Percentiles rank a stretch among this genome's conserved stretches.
These are phyloP conservation scores for Bubalus kerabau DNA, from an alignment of 2,113 vertebrate genomes.

Conservation along the genomic window DNA sequence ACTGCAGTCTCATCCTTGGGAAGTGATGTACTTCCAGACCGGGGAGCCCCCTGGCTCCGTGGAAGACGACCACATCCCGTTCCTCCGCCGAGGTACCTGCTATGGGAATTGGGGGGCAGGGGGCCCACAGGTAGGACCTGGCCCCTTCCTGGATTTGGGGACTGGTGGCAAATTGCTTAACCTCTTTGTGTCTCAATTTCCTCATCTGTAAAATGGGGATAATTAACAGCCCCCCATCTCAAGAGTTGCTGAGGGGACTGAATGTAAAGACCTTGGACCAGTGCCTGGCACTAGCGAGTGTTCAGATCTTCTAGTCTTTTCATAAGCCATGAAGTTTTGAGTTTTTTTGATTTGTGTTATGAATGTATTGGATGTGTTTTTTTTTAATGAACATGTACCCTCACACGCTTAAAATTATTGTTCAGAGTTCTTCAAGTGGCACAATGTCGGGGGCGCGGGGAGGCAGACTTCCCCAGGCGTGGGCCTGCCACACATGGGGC, in stretches of 20 bases:
- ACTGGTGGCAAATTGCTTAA: neutral
- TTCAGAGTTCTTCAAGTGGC: neutral
- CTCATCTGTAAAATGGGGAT: neutral
- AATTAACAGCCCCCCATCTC: neutral
- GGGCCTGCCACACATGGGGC: neutral
- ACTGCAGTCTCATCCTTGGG: constrained; percentile 80
- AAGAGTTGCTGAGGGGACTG: neutral
- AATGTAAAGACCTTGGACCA: neutral
- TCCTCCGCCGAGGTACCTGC: constrained; percentile 84
- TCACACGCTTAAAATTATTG: neutral
- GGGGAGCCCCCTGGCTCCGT: constrained; percentile 84
- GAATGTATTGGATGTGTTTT: neutral
- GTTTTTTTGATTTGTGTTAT: neutral
- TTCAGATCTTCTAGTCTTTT: neutral
- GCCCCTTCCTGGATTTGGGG: neutral
- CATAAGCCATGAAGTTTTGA: neutral
- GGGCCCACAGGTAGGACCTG: neutral
- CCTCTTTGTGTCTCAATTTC: neutral
- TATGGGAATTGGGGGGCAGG: accelerated
- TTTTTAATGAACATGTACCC: neutral
- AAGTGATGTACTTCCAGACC: constrained; percentile 87
- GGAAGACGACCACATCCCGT: constrained; percentile 91
- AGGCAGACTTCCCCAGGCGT: neutral
- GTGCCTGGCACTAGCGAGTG: neutral
- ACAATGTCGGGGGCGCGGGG: too few species aligned